Evolutionary conservation across 1,140 invertebrate genomes (phyloP).

Genomic region (Cydia pomonella): DNA sequence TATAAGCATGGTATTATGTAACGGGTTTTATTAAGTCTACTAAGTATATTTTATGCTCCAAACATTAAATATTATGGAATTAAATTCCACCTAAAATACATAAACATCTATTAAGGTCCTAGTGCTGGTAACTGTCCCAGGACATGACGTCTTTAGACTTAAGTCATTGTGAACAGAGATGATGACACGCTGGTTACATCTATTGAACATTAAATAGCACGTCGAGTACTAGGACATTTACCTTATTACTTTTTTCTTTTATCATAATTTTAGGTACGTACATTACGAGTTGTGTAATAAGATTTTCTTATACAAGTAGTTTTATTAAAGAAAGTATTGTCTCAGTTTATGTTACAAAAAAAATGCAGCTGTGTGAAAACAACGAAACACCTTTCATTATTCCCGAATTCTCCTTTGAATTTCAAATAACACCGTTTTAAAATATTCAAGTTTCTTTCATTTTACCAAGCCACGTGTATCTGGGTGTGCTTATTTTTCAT

Average conservation of each 20-base stretch:
- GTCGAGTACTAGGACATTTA: too few species aligned
- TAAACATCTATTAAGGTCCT: too few species aligned
- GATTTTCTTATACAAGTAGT: background rate
- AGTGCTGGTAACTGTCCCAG: too few species aligned
- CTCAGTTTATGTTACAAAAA: background rate
- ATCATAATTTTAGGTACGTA: background rate
- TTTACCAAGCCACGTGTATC: conserved; percentile 26
- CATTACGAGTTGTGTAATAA: background rate
- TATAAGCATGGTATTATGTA: conserved; percentile 11
- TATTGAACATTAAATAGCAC: too few species aligned
- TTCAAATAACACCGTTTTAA: conserved; percentile 15
- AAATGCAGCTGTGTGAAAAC: background rate
- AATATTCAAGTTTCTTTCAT: conserved; percentile 32
- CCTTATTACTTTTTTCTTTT: too few species aligned
- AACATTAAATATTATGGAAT: background rate
- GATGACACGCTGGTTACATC: too few species aligned
- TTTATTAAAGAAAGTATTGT: background rate
- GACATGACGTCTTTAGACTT: too few species aligned
- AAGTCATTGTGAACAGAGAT: too few species aligned
- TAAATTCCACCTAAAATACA: background rate
- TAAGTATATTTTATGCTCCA: background rate
- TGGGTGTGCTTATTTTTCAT: conserved; percentile 28
- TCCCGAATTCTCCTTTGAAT: conserved; percentile 5
- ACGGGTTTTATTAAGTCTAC: conserved; percentile 7
- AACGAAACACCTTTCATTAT: background rate